Evolutionary conservation across 1,140 invertebrate species (phyloP).

Genomic region (Philaenus spumarius): DNA sequence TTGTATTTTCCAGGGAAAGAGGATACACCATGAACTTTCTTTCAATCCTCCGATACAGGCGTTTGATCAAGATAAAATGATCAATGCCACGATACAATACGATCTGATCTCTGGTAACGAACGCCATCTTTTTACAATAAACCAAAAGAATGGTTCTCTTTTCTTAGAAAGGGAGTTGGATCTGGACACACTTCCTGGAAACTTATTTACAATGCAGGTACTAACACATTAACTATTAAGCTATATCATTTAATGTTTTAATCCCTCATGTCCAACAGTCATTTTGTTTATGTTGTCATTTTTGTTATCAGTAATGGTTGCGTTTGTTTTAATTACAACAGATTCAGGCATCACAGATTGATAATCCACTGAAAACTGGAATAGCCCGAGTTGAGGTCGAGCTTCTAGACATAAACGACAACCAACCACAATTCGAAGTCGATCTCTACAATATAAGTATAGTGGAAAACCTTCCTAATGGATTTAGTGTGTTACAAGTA

Average conservation of each 20-base stretch:
- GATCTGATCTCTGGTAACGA: slow-evolving; percentile 71
- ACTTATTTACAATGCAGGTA: slow-evolving; percentile 63
- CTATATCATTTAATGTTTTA: not conserved
- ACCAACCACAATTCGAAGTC: slow-evolving; percentile 76
- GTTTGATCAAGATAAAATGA: slow-evolving; percentile 63
- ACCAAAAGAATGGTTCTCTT: slow-evolving; percentile 63
- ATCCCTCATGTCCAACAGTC: not conserved
- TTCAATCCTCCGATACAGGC: slow-evolving; percentile 66
- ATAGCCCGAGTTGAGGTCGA: slow-evolving; percentile 68
- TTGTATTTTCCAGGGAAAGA: slow-evolving; percentile 47
- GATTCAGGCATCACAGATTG: slow-evolving; percentile 66
- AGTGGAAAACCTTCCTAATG: slow-evolving; percentile 82
- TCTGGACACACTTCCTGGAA: slow-evolving; percentile 61
- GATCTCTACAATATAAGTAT: slow-evolving; percentile 87
- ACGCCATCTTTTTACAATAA: slow-evolving; percentile 58
- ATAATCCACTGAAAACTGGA: slow-evolving; percentile 68
- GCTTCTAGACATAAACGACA: slow-evolving; percentile 75
- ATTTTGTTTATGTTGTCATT: not conserved
- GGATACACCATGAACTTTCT: slow-evolving; percentile 56
- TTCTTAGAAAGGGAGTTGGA: slow-evolving; percentile 73
- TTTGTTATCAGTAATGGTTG: not conserved
- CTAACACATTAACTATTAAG: not conserved
- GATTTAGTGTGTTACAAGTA: slow-evolving; percentile 74
- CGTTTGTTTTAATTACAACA: slow-evolving; percentile 14
- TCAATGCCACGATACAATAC: slow-evolving; percentile 61